phyloP scores from a whole-genome alignment of 2,797 vertebrate species.

The Pangasius mekongensis region DNA sequence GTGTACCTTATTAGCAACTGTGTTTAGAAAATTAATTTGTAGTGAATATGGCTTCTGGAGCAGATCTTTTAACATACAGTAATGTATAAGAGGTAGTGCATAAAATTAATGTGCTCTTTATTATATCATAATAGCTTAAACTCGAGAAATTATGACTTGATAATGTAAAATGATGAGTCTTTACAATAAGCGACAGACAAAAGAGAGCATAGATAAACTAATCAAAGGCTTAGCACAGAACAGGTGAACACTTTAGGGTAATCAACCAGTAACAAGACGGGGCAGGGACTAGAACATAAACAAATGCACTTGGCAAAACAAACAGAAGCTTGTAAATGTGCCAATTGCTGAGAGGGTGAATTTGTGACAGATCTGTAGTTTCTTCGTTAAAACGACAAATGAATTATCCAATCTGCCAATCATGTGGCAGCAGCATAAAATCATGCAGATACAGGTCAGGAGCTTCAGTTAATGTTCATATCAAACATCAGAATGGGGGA shows the following conservation, averaged over 20 bases:
- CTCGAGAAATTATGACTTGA: neutral
- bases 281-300: neutral
- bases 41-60: neutral
- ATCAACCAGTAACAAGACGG: neutral
- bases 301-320: neutral
- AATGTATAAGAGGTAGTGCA: neutral
- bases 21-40: neutral
- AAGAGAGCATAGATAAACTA: neutral
- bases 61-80: neutral
- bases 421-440: neutral
- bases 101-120: neutral
- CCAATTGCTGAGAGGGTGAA: neutral
- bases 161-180: neutral
- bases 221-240: neutral
- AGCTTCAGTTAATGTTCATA: neutral
- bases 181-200: neutral
- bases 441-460: neutral
- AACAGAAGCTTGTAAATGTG: neutral
- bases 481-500: neutral
- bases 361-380: neutral
- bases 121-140: neutral
- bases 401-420: neutral
- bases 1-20: neutral
- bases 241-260: neutral
- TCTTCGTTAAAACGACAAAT: neutral